These are phyloP conservation scores for Lepidocyrtoides sp. DNA, from an alignment of 2,888 invertebrate genomes.

Conservation along the genomic window DNA sequence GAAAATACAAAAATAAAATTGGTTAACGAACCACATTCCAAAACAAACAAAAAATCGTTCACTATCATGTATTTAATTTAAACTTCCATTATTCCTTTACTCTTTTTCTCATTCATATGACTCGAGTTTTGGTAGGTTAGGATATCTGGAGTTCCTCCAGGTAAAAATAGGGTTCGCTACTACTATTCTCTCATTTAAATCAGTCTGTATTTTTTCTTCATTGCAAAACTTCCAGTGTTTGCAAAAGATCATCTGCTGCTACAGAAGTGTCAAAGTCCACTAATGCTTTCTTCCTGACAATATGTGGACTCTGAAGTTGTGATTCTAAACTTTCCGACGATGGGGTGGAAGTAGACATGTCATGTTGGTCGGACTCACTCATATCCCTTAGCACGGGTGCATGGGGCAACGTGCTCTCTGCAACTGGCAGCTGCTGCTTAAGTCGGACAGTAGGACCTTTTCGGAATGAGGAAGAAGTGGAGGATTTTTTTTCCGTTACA, in stretches of 20 bases:
- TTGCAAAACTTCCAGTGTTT: constrained; percentile 41
- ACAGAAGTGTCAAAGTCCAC: constrained; percentile 63
- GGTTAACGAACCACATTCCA: constrained; percentile 60
- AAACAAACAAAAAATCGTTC: not conserved
- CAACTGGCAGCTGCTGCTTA: constrained; percentile 11
- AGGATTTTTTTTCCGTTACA: constrained; percentile 46
- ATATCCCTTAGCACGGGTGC: constrained; percentile 52
- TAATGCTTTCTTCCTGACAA: constrained; percentile 68
- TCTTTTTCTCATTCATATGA: not conserved
- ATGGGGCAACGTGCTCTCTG: constrained; percentile 66
- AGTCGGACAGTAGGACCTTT: not conserved
- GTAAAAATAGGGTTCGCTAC: too few species aligned
- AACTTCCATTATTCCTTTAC: too few species aligned
- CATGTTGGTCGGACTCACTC: constrained; percentile 51
- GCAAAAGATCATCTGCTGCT: constrained; percentile 51
- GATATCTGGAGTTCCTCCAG: too few species aligned
- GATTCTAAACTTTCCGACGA: constrained; percentile 77
- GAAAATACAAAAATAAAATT: constrained; percentile 53
- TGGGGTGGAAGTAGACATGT: constrained; percentile 76
- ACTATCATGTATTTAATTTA: too few species aligned
- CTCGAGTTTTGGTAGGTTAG: not conserved
- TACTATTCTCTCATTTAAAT: not conserved
- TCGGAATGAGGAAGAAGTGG: constrained; percentile 13
- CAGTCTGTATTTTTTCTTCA: not conserved
- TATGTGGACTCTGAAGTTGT: constrained; percentile 79